A percentile compares a stretch with the other conserved stretches of the same genome.
Evolutionary conservation across 2,797 vertebrate genomes (phyloP).

Genomic region (Coreius guichenoti): DNA sequence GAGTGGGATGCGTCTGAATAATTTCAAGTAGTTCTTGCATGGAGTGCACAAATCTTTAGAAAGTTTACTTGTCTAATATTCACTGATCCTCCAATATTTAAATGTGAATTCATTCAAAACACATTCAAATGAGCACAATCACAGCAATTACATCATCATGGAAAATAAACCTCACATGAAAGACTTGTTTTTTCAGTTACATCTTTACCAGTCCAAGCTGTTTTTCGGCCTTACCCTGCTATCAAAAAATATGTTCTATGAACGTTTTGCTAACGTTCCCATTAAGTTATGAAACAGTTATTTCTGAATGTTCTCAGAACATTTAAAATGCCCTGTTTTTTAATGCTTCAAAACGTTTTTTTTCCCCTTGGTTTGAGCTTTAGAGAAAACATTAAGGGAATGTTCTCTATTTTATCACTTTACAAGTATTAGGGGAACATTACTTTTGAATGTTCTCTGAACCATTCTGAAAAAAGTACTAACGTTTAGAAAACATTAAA

Average conservation of each 20-base stretch:
- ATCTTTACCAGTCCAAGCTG: too few species aligned
- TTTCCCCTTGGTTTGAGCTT: not conserved
- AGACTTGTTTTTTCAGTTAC: not conserved
- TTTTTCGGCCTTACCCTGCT: not conserved
- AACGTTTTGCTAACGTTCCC: not conserved
- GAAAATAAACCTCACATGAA: not conserved
- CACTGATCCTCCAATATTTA: not conserved
- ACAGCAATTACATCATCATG: not conserved
- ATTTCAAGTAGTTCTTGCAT: not conserved
- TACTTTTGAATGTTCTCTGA: not conserved
- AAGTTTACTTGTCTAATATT: not conserved
- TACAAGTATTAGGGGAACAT: not conserved
- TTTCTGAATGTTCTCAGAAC: not conserved
- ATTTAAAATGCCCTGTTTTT: not conserved
- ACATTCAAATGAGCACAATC: slow-evolving; percentile 3
- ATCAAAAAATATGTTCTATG: not conserved
- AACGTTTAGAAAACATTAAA: not conserved
- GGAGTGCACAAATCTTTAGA: not conserved
- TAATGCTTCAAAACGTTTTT: too few species aligned
- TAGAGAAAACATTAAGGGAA: not conserved
- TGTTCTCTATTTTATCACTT: not conserved
- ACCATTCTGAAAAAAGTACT: not conserved
- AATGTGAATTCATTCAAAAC: slow-evolving; percentile 17
- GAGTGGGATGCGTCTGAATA: not conserved
- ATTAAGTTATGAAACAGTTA: not conserved